Evolutionary conservation across 2,797 vertebrate species (phyloP).

Genomic region (Carapus acus): DNA sequence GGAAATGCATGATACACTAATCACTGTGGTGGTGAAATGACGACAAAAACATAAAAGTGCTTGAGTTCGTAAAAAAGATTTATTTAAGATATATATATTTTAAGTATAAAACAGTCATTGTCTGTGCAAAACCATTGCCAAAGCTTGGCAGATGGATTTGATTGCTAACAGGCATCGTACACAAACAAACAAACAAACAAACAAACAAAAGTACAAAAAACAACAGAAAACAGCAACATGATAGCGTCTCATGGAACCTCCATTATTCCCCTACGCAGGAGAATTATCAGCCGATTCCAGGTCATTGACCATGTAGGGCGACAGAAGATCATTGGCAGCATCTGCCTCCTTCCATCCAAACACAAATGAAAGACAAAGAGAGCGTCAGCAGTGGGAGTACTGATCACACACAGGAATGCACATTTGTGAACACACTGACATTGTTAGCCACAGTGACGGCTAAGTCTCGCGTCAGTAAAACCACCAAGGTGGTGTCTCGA

Average conservation of each 20-base stretch:
- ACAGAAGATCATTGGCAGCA: conserved; percentile 35
- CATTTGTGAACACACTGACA: conserved; percentile 50
- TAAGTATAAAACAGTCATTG: conserved; percentile 48
- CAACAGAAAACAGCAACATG: conserved; percentile 39
- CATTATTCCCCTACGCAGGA: conserved; percentile 48
- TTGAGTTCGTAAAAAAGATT: conserved; percentile 59
- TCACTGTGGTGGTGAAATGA: not conserved
- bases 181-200: conserved; percentile 1
- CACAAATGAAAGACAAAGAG: conserved; percentile 29
- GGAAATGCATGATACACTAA: too few relatives aligned
- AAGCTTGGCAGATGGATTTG: conserved; percentile 42
- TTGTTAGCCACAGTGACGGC: conserved; percentile 43
- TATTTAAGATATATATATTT: conserved; percentile 46
- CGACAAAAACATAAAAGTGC: too few relatives aligned
- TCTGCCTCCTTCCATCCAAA: conserved; percentile 59
- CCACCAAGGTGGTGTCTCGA: conserved; percentile 22
- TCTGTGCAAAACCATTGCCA: conserved; percentile 35
- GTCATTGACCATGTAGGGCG: conserved; percentile 64
- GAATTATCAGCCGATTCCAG: conserved; percentile 61
- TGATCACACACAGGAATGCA: conserved; percentile 17
- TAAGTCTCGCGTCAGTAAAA: conserved; percentile 46
- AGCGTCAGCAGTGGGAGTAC: conserved; percentile 14
- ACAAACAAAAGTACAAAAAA: too few relatives aligned
- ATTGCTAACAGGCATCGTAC: conserved; percentile 19
- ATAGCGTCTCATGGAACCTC: conserved; percentile 50